Conservation (phyloP, 2,113 vertebrate genomes). For the Shinisaurus crocodilurus region DNA sequence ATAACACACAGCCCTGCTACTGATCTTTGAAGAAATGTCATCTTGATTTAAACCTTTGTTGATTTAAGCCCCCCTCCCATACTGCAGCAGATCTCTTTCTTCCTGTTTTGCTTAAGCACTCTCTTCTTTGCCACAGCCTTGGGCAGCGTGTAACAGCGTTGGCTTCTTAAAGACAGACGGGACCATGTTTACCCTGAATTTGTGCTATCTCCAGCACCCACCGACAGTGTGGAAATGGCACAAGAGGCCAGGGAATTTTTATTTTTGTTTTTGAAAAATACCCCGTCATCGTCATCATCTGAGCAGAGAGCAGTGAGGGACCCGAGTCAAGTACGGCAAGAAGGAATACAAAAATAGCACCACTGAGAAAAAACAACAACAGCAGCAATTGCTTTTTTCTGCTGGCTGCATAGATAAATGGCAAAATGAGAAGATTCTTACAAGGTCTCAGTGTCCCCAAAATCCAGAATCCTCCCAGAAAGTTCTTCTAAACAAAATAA, state of each 20-base stretch:
- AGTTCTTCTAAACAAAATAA: background rate
- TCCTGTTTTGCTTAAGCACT: background rate
- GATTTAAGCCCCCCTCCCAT: constrained; percentile 35
- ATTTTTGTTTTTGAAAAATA: no score
- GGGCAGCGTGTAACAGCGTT: constrained; percentile 43
- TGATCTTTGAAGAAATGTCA: constrained; percentile 18
- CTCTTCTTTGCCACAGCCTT: constrained; percentile 34
- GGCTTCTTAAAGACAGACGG: constrained; percentile 52
- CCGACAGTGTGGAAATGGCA: constrained; percentile 36
- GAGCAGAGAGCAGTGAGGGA: background rate
- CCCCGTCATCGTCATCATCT: fast-evolving
- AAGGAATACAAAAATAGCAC: background rate
- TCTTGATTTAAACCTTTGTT: constrained; percentile 49
- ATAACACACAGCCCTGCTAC: background rate
- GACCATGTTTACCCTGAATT: constrained; percentile 43
- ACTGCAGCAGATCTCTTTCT: constrained; percentile 43
- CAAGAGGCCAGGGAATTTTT: constrained; percentile 12
- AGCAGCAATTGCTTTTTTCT: background rate
- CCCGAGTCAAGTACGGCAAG: constrained; percentile 23
- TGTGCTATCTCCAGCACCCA: constrained; percentile 44
- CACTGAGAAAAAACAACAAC: background rate
- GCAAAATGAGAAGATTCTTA: background rate
- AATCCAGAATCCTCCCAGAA: background rate
- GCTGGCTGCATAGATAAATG: background rate
- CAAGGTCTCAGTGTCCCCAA: background rate